phyloP scores from a whole-genome alignment of 2,797 vertebrate species.

The Megaceryle alcyon region DNA sequence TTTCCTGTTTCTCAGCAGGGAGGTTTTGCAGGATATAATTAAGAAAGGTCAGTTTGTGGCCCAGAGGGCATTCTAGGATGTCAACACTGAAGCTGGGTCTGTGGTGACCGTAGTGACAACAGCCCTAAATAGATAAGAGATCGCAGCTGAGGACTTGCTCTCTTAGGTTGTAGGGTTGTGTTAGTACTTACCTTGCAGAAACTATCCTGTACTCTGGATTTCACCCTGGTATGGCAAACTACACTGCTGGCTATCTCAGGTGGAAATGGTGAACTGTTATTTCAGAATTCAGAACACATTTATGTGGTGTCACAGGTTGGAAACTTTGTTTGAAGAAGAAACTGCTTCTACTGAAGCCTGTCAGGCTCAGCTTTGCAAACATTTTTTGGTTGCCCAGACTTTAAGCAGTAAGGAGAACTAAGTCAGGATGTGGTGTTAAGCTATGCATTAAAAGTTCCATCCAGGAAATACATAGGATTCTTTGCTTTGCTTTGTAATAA shows the following conservation, averaged over 20 bases:
- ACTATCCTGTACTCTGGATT: background rate
- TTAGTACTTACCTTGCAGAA: background rate
- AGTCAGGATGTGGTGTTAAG: background rate
- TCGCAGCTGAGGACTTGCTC: background rate
- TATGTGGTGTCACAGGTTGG: background rate
- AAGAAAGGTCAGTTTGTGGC: background rate
- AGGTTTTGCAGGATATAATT: background rate
- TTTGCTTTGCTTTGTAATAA: background rate
- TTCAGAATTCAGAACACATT: background rate
- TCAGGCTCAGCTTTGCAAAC: background rate
- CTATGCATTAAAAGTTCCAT: background rate
- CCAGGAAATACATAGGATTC: background rate
- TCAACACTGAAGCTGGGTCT: background rate
- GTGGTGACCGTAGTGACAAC: background rate
- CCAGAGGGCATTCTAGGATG: background rate
- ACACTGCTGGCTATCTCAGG: accelerated
- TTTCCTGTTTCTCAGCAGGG: background rate
- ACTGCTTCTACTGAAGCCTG: background rate
- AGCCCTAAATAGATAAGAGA: background rate
- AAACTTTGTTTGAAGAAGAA: background rate
- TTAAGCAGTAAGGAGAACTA: background rate
- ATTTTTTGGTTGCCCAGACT: background rate
- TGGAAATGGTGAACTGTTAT: background rate
- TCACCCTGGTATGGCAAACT: background rate
- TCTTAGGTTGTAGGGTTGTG: background rate